Conservation (phyloP, 2,888 invertebrate genomes). For the Heteropelma amictum region DNA sequence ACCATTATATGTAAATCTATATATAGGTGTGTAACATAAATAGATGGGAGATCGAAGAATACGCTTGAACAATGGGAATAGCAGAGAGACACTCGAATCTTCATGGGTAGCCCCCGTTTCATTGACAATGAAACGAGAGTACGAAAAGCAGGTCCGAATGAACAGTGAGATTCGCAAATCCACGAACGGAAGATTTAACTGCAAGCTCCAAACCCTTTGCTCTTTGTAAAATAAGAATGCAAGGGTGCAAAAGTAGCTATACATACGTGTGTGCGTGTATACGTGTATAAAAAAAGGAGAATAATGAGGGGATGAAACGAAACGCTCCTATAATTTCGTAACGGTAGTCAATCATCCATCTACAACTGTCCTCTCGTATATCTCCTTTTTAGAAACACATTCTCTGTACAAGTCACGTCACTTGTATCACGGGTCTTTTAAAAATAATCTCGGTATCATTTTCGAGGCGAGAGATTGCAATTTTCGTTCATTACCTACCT, state of each 20-base stretch:
- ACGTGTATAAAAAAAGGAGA: conserved; percentile 46
- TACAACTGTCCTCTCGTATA: conserved; percentile 4
- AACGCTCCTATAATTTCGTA: conserved; percentile 74
- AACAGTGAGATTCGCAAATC: conserved; percentile 38
- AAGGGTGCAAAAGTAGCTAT: conserved; percentile 38
- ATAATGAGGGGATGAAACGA: conserved; percentile 70
- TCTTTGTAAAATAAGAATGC: conserved; percentile 29
- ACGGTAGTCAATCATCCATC: conserved; percentile 61
- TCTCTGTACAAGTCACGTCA: conserved; percentile 21
- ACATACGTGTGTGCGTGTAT: neutral
- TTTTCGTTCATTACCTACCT: too few species aligned
- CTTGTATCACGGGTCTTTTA: neutral
- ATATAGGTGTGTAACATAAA: neutral
- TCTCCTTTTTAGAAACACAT: conserved; percentile 25
- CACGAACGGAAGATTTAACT: conserved; percentile 17
- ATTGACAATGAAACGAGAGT: conserved; percentile 58
- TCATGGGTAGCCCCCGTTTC: conserved; percentile 64
- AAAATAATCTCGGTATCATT: neutral
- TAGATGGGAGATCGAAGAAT: conserved; percentile 26
- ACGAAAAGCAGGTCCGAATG: conserved; percentile 21
- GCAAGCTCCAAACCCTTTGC: conserved; percentile 28
- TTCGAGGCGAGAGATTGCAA: neutral
- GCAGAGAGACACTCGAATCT: conserved; percentile 56
- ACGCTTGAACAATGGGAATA: conserved; percentile 45
- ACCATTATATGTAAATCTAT: neutral